Conservation (phyloP, 2,797 vertebrate genomes). For the Acrossocheilus fasciatus region DNA sequence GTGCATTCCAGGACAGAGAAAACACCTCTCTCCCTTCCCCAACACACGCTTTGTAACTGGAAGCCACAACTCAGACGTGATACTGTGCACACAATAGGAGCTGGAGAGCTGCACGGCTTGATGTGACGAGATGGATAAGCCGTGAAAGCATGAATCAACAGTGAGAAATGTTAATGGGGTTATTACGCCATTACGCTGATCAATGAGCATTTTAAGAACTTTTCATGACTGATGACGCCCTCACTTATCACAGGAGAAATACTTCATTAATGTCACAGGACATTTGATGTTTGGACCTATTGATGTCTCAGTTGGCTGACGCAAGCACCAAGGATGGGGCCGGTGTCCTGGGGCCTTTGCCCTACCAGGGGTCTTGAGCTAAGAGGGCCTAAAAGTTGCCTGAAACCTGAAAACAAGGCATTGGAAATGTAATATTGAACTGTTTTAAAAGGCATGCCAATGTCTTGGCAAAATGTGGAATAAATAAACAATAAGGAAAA, state of each 20-base stretch:
- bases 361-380: neutral
- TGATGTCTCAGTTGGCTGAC: conserved; percentile 5
- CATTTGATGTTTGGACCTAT: conserved; percentile 5
- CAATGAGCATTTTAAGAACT: conserved; percentile 53
- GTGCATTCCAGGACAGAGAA: conserved; percentile 57
- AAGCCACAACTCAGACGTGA: conserved; percentile 59
- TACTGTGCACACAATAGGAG: conserved; percentile 54
- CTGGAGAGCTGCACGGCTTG: conserved; percentile 6
- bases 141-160: conserved; percentile 59
- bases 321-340: neutral
- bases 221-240: conserved; percentile 54
- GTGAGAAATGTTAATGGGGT: conserved; percentile 62
- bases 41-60: conserved; percentile 59
- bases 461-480: too few species aligned
- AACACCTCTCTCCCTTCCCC: conserved; percentile 41
- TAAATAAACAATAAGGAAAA: too few species aligned
- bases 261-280: conserved; percentile 30
- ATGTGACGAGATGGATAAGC: conserved; percentile 57
- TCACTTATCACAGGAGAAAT: conserved; percentile 43
- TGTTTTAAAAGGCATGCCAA: neutral
- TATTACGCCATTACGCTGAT: conserved; percentile 57
- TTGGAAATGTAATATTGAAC: neutral
- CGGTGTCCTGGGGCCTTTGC: neutral
- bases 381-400: neutral
- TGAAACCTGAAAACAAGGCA: neutral